Base-by-base conservation (phyloP, 2,888 invertebrate genomes). In the Dasypolia templi region DNA sequence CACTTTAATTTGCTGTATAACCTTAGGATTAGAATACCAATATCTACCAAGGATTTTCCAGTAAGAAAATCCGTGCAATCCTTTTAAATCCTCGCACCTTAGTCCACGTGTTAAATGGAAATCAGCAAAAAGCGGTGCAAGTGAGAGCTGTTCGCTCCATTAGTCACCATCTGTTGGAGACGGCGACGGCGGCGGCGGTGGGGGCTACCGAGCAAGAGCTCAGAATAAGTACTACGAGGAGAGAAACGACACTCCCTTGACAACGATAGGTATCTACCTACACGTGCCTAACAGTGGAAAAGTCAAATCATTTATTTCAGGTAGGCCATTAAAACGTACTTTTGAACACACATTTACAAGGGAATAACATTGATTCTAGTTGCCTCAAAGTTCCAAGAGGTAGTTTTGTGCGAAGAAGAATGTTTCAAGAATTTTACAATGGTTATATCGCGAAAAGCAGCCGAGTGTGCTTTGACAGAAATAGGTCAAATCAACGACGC, bases 21-120 rank as follows among this genome's bases (percentile, higher is more conserved):
- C n/a, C 35, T n/a, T n/a, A 17, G 35, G 14, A 59, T 35, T 35
- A n/a, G 14, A n/a, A 11, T n/a, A n/a, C 22, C 11, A 51, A 51
- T 11, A 51, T n/a, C n/a, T n/a, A n/a, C 22, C 14, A 11, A 32
- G 42, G 12, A 56, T 35, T 58, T 49, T n/a, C 26, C 29, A 53
- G 22, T 49, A 32, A 64, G 53, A 55, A 70, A 75, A 75, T 55
- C 58, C 44, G 35, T 26, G 56, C 55, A 68, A 69, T 69, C 70
- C 68, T 71, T 64, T n/a, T 67, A n/a, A 49, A 58, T 49, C 32
- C 56, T 17, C n/a, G 32, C 68, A 71, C 29, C 65, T 62, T 44
- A 39, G 62, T 70, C 69, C 72, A 84, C 83, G 80, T 82, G 84
- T 78, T 82, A 80, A 84, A 86, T 87, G 86, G 77, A 83, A 88